Conservation (phyloP, 2,888 invertebrate genomes). For the Timema podura region DNA sequence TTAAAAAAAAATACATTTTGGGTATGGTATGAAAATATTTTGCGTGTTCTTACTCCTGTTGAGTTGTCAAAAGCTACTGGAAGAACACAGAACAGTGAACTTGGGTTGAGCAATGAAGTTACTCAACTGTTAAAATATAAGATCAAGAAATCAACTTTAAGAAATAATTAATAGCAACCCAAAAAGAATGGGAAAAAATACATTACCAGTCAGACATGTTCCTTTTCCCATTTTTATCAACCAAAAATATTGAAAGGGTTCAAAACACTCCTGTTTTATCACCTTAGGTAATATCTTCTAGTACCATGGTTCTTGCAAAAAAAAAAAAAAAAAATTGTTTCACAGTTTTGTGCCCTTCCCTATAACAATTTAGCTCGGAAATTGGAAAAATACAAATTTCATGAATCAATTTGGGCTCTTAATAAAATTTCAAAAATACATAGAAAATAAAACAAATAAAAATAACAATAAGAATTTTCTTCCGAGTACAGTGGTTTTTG, state of each 20-base stretch:
- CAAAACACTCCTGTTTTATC: conserved; percentile 1
- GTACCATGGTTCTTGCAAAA: background rate
- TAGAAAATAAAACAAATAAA: no score
- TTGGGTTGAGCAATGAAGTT: background rate
- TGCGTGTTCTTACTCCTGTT: background rate
- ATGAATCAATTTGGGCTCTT: no score
- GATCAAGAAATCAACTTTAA: background rate
- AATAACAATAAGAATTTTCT: no score
- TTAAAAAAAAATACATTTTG: background rate
- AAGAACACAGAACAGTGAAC: background rate
- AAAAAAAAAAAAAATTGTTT: background rate
- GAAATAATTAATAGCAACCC: background rate
- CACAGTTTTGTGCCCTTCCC: background rate
- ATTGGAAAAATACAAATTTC: background rate
- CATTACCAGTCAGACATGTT: no score
- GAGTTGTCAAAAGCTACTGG: background rate
- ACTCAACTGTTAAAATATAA: background rate
- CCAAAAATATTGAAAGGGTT: background rate
- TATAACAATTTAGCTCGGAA: background rate
- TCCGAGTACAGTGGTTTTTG: no score
- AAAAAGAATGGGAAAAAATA: no score
- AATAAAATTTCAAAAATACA: no score
- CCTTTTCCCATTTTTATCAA: background rate
- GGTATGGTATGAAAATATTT: background rate
- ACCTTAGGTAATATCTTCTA: background rate